Evolutionary conservation across 2,797 vertebrate species (phyloP).

Genomic region (Hyperoplus lanceolatus): DNA sequence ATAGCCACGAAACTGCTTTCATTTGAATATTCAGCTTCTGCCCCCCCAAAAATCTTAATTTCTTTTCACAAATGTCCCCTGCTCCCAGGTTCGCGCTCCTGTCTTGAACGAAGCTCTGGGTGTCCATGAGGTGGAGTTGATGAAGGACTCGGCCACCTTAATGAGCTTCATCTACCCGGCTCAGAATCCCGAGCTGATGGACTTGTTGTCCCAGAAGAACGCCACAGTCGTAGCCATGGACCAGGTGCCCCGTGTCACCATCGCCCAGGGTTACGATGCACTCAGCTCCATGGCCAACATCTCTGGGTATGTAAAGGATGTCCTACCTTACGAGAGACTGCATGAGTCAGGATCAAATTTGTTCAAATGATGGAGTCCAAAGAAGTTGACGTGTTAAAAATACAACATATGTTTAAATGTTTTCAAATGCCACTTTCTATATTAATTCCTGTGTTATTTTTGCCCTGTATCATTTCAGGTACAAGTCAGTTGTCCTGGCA

Average conservation of each 20-base stretch:
- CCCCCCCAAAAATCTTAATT: accelerated
- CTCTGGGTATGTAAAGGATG: slow-evolving; percentile 77
- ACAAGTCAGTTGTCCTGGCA: slow-evolving; percentile 96
- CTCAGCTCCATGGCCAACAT: slow-evolving; percentile 90
- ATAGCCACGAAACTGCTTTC: neutral
- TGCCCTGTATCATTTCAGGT: slow-evolving; percentile 82
- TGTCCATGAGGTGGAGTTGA: slow-evolving; percentile 83
- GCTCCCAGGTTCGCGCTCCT: slow-evolving; percentile 86
- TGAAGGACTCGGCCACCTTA: slow-evolving; percentile 85
- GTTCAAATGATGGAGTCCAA: neutral
- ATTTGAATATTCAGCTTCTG: neutral
- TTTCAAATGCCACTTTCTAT: neutral
- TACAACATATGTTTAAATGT: neutral
- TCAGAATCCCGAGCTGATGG: slow-evolving; percentile 87
- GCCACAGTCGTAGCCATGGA: slow-evolving; percentile 88
- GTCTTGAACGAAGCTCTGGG: slow-evolving; percentile 82
- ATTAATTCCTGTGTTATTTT: neutral
- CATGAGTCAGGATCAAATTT: neutral
- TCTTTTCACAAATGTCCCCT: neutral
- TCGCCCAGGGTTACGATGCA: slow-evolving; percentile 89
- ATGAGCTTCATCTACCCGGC: slow-evolving; percentile 88
- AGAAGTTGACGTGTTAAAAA: neutral
- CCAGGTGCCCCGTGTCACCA: slow-evolving; percentile 89
- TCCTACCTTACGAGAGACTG: neutral
- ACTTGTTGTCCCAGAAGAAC: slow-evolving; percentile 81